Evolutionary conservation across 2,888 invertebrate genomes (phyloP).

Genomic region (Diaphora mendica): DNA sequence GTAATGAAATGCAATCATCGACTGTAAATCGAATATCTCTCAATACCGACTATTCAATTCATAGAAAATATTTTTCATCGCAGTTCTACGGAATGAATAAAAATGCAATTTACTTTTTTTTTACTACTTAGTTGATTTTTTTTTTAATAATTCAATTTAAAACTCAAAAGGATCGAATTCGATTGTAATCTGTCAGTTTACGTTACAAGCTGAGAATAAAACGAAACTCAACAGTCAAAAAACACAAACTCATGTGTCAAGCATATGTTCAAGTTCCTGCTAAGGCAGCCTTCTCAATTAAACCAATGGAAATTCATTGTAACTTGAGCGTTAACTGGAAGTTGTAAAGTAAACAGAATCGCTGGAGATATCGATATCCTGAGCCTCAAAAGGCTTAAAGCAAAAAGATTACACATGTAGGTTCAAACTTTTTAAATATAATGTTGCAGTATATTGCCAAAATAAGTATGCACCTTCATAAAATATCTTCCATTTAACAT

Average conservation of each 20-base stretch:
- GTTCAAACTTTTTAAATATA: neutral
- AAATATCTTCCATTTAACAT: neutral
- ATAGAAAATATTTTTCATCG: neutral
- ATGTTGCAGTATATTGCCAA: neutral
- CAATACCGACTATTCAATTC: slow-evolving; percentile 4
- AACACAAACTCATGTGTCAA: neutral
- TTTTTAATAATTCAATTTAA: neutral
- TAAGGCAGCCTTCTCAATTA: neutral
- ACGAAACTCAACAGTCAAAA: neutral
- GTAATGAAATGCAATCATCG: slow-evolving; percentile 7
- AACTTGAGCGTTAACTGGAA: neutral
- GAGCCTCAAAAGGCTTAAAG: neutral
- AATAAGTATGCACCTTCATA: neutral
- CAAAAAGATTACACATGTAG: neutral
- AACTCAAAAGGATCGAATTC: too few species aligned
- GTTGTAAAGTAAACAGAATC: neutral
- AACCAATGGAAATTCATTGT: neutral
- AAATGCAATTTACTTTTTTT: neutral
- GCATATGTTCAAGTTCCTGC: neutral
- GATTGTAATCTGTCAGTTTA: neutral
- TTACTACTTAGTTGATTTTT: too few species aligned
- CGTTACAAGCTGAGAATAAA: neutral
- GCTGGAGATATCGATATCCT: neutral
- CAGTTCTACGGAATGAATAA: neutral
- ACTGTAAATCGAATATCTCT: slow-evolving; percentile 12